Base-by-base conservation (phyloP, 2,888 invertebrate genomes). In the Diaperis boleti region DNA sequence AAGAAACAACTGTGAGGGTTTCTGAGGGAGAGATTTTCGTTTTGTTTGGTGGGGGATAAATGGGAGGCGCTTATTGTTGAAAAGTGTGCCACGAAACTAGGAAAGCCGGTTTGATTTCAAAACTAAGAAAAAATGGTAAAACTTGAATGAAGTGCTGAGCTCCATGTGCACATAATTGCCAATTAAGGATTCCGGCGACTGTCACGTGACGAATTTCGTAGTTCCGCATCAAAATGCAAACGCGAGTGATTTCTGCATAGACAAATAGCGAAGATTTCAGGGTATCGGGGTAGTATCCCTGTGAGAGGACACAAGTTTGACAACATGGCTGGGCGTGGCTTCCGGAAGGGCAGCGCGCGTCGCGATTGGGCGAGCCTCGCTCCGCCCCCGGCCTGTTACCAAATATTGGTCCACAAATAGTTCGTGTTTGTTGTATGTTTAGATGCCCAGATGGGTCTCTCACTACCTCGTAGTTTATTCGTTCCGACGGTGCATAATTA, bases 371-470 rank as follows among this genome's bases (percentile, higher is more conserved):
- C 67, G 70, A 49, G 63, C 56, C 50, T 56, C 62, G 74, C 67
- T 71, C 77, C 80, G 78, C 81, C 81, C 75, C 73, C 73, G 69
- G 74, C 74, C 78, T 81, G 81, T 82, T 82, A 78, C 76, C 81
- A 82, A 82, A 82, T 82, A 81, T 82, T 82, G 81, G 81, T 79
- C 78, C 78, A 82, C 82, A 82, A 82, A 82, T 82, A 81, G 80
- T 78, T 74, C 74, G 76, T 82, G 81, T 82, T 82, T 82, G 79
- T 81, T 79, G 78, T 75, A 81, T 82, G 82, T 82, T 82, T 82
- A 78, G 81, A 79, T 78, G 76, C 78, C 78, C 79, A 78, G 80
- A 80, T 79, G 78, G 76, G 77, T 77, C 75, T 77, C 75, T 77
- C 79, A 77, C 75, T 76, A 75, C 77, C 79, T 76, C 78, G 74